phyloP scores from a whole-genome alignment of 2,797 vertebrate genomes.

The Macrochelys suwanniensis region DNA sequence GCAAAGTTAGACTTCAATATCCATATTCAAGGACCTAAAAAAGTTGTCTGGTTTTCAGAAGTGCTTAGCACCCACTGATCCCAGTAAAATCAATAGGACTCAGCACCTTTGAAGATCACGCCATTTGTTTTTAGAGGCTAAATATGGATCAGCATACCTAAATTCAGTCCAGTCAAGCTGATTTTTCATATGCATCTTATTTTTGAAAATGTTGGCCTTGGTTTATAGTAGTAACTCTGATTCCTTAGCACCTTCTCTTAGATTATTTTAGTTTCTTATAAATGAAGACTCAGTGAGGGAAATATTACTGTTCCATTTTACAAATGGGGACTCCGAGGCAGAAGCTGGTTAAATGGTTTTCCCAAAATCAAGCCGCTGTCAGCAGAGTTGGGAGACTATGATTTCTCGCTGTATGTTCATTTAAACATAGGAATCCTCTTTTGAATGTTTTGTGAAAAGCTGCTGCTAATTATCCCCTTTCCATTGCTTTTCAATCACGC shows the following conservation, averaged over 20 bases:
- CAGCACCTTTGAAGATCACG: background rate
- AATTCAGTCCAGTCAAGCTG: background rate
- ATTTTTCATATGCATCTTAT: too few species aligned
- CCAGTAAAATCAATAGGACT: background rate
- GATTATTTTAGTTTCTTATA: too few species aligned
- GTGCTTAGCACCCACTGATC: background rate
- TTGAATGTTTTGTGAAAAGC: background rate
- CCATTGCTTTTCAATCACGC: background rate
- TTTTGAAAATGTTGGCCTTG: rapidly evolving
- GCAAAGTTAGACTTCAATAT: background rate
- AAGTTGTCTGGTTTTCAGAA: background rate
- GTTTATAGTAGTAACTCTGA: background rate
- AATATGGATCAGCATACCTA: background rate
- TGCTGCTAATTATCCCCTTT: background rate
- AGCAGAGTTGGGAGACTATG: slow-evolving; percentile 14
- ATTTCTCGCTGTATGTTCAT: background rate
- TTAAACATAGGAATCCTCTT: background rate
- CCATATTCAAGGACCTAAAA: background rate
- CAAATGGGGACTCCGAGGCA: background rate
- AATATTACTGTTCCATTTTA: background rate
- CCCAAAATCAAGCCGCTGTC: background rate
- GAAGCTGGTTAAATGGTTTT: background rate
- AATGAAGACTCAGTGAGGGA: background rate
- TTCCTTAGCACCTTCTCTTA: background rate
- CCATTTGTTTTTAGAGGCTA: background rate